Percentiles rank a stretch among this genome's conserved stretches.
phyloP scores from a whole-genome alignment of 2,797 vertebrate species.

The Adrianichthys oophorus region DNA sequence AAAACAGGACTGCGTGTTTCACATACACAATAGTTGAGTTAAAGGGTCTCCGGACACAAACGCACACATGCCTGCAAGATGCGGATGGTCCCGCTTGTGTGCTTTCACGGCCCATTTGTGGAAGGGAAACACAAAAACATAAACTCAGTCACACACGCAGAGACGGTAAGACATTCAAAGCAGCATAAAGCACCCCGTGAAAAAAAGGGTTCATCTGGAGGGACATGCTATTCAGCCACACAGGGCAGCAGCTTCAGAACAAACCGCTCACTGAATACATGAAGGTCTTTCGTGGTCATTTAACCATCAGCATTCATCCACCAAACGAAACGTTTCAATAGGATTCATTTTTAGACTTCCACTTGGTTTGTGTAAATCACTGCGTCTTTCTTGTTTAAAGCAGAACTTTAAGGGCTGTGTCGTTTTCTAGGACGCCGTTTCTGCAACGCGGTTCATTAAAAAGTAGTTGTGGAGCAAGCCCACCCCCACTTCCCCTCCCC shows the following conservation, averaged over 20 bases:
- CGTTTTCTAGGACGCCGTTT: no score
- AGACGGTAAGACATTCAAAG: conserved; percentile 57
- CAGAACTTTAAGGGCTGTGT: no score
- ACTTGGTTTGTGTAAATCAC: no score
- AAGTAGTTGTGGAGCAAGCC: no score
- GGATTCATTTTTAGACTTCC: no score
- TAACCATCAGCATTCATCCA: no score
- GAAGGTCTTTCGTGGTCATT: no score
- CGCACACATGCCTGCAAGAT: conserved; percentile 3
- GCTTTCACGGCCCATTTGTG: conserved; percentile 40
- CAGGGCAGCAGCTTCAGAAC: conserved; percentile 32
- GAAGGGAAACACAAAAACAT: conserved; percentile 27
- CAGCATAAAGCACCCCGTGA: conserved; percentile 51
- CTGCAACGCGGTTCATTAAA: no score
- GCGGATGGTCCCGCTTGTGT: conserved; percentile 61
- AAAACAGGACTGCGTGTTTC: conserved; percentile 22
- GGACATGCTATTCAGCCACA: conserved; percentile 50
- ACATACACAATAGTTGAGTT: no score
- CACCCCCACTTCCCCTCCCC: no score
- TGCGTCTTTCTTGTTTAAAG: no score
- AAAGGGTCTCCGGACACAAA: conserved; percentile 29
- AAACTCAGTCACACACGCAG: conserved; percentile 24
- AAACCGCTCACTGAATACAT: conserved; percentile 29
- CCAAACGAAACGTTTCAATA: no score
- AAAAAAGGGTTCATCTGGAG: conserved; percentile 58